Evolutionary conservation across 1,140 invertebrate species (phyloP).

Genomic region (Ectropis grisescens): DNA sequence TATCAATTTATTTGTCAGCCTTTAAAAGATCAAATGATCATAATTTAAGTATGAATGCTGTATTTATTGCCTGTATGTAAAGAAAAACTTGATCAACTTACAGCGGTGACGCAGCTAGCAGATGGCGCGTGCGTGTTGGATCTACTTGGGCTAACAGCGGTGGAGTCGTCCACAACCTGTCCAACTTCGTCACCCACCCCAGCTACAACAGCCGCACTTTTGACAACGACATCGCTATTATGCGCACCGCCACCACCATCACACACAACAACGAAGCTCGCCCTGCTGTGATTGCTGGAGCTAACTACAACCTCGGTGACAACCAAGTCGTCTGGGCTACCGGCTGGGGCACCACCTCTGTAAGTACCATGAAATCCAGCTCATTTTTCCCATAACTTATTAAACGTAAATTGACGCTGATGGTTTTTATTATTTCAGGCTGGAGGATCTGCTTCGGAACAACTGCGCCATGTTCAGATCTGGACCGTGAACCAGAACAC

Average conservation of each 20-base stretch:
- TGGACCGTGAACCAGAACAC: no score
- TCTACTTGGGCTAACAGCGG: conserved; percentile 25
- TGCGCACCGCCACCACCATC: conserved; percentile 30
- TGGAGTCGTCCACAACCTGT: conserved; percentile 13
- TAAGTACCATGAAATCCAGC: conserved; percentile 3
- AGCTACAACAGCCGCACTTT: conserved; percentile 69
- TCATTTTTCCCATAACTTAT: background rate
- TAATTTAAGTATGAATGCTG: no score
- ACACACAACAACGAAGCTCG: conserved; percentile 11
- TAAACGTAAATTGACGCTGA: background rate
- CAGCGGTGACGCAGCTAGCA: conserved; percentile 15
- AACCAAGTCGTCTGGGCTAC: no score
- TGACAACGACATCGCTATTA: conserved; percentile 73
- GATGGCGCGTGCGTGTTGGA: conserved; percentile 23
- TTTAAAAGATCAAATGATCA: no score
- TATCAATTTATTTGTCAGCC: no score
- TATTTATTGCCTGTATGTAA: no score
- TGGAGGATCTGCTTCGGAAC: conserved; percentile 11
- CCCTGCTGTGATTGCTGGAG: conserved; percentile 13
- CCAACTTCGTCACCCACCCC: conserved; percentile 54
- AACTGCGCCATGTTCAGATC: no score
- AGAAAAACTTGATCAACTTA: no score
- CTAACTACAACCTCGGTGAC: conserved; percentile 13
- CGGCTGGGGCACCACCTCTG: conserved; percentile 17
- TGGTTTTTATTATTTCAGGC: conserved; percentile 13